Evolutionary conservation across 2,888 invertebrate species (phyloP).

Genomic region (Thymelicus lineola): DNA sequence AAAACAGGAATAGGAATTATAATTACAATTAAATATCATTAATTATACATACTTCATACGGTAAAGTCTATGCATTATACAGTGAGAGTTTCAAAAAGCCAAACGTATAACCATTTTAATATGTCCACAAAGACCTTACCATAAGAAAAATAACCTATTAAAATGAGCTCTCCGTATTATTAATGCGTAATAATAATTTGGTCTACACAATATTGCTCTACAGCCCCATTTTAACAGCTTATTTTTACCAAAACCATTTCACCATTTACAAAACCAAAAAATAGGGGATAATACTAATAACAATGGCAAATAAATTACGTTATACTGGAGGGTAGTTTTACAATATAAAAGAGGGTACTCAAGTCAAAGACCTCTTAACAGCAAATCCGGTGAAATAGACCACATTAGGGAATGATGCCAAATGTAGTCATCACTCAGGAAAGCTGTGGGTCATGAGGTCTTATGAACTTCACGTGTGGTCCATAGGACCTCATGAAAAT

Average conservation of each 20-base stretch:
- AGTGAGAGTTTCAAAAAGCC: background rate
- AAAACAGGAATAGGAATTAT: constrained; percentile 34
- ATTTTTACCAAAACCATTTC: background rate
- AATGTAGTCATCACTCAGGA: no score
- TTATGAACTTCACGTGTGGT: no score
- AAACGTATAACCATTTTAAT: background rate
- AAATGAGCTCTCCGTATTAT: background rate
- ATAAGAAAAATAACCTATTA: constrained; percentile 2
- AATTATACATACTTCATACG: background rate
- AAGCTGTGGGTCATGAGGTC: no score
- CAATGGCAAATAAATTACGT: constrained; percentile 6
- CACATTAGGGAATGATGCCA: no score
- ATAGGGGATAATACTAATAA: background rate
- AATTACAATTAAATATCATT: constrained; percentile 1
- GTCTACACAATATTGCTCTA: background rate
- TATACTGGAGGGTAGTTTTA: background rate
- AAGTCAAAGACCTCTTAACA: no score
- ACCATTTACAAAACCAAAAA: background rate
- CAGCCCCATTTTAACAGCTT: constrained; percentile 2
- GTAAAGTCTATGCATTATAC: constrained; percentile 2
- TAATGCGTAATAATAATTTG: background rate
- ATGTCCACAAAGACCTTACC: background rate
- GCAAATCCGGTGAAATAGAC: no score
- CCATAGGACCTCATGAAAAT: no score
- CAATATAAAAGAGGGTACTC: no score